phyloP scores from a whole-genome alignment of 2,113 vertebrate species.

The Gavia stellata region DNA sequence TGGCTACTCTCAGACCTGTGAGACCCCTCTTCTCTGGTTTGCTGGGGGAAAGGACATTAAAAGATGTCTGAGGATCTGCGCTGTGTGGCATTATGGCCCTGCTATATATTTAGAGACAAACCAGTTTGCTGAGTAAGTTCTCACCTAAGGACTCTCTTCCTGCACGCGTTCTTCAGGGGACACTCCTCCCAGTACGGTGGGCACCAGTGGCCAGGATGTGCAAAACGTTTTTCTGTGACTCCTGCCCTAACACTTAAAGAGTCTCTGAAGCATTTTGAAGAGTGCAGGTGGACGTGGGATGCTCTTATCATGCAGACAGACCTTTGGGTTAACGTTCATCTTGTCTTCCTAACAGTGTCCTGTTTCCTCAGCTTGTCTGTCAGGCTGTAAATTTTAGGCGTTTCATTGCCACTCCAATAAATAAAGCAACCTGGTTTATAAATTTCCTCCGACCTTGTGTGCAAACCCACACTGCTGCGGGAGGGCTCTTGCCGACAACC shows the following conservation, averaged over 20 bases:
- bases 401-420: neutral
- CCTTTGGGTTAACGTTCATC: neutral
- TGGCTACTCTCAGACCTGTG: too few relatives aligned
- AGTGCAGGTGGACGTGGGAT: neutral
- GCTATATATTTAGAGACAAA: neutral
- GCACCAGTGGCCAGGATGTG: neutral
- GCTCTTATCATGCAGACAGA: neutral
- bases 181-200: rapidly evolving
- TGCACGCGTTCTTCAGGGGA: too few relatives aligned
- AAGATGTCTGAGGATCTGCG: neutral
- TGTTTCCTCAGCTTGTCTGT: neutral
- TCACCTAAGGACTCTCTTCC: neutral
- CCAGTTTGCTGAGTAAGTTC: neutral
- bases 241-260: neutral
- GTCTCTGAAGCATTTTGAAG: neutral
- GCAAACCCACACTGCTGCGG: neutral
- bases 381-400: neutral
- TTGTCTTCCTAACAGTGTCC: neutral
- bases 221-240: rapidly evolving
- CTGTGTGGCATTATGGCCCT: neutral
- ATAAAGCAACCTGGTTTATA: neutral
- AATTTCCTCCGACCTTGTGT: neutral
- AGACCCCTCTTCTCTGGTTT: neutral
- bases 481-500: neutral
- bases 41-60: neutral